These are phyloP conservation scores for Campaea margaritaria DNA, from an alignment of 2,888 invertebrate species.

Conservation along the genomic window DNA sequence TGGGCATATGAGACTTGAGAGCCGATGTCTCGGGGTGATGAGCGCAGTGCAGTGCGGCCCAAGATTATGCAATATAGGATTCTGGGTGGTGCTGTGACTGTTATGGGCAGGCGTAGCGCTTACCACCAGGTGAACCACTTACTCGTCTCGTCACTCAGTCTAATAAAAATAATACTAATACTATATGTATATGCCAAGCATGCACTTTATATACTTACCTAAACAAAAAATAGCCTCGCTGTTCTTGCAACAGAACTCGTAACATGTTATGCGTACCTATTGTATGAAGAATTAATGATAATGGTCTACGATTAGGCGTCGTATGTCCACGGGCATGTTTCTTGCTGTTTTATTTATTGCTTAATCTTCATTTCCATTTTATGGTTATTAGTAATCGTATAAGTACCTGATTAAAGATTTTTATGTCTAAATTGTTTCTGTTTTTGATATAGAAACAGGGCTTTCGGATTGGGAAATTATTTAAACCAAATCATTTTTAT, in stretches of 20 bases:
- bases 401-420: conserved; percentile 24
- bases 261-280: conserved; percentile 21
- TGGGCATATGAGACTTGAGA: no score
- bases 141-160: no score
- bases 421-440: conserved; percentile 14
- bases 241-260: conserved; percentile 9
- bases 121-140: no score
- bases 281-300: conserved; percentile 38
- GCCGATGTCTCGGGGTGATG: no score
- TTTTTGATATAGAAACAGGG: conserved; percentile 3
- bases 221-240: neutral
- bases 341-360: conserved; percentile 47
- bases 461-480: conserved; percentile 11
- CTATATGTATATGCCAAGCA: no score
- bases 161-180: no score
- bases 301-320: conserved; percentile 48
- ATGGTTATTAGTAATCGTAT: conserved; percentile 26
- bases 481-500: neutral
- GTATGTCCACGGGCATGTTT: conserved; percentile 43
- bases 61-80: no score
- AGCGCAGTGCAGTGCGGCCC: no score
- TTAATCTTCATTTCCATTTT: conserved; percentile 45
- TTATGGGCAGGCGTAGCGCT: no score
- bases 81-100: no score
- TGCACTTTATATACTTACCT: no score